These are phyloP conservation scores for Callionymus lyra DNA, from an alignment of 2,113 vertebrate species.

Conservation along the genomic window DNA sequence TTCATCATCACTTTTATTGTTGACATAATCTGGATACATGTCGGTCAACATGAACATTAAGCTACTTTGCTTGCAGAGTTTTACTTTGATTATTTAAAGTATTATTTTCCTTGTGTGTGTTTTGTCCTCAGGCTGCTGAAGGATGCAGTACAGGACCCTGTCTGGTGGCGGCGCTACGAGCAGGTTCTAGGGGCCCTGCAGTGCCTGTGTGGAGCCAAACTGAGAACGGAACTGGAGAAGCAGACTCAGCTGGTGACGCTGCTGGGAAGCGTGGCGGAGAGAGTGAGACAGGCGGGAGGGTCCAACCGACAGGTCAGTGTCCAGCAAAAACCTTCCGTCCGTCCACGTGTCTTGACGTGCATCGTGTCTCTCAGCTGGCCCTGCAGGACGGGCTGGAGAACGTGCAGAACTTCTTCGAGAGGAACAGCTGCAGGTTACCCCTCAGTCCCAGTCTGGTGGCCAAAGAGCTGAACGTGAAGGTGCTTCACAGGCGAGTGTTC, in stretches of 20 bases:
- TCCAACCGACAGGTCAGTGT: slow-evolving; percentile 81
- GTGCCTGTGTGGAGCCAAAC: slow-evolving; percentile 78
- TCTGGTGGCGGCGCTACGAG: slow-evolving; percentile 81
- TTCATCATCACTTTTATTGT: too few species aligned
- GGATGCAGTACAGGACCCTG: slow-evolving; percentile 83
- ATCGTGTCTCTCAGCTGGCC: slow-evolving; percentile 69
- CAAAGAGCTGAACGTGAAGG: slow-evolving; percentile 91
- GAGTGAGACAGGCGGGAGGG: slow-evolving; percentile 81
- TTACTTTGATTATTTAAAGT: neutral
- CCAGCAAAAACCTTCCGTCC: neutral
- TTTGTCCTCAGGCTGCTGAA: slow-evolving; percentile 79
- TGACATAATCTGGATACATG: too few species aligned
- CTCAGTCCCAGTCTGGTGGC: slow-evolving; percentile 90
- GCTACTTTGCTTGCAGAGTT: neutral
- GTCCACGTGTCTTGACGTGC: neutral
- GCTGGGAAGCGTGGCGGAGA: slow-evolving; percentile 86
- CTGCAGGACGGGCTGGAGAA: slow-evolving; percentile 87
- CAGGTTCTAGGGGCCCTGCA: slow-evolving; percentile 83
- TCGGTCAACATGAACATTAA: neutral
- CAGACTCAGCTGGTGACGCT: slow-evolving; percentile 84
- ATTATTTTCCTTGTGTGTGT: neutral
- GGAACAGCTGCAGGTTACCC: slow-evolving; percentile 81
- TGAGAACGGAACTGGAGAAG: slow-evolving; percentile 83
- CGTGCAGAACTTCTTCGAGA: slow-evolving; percentile 87
- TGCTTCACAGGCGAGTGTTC: too few species aligned